A percentile compares a stretch with the other conserved stretches of the same genome.
phyloP scores from a whole-genome alignment of 1,140 invertebrate species.

The Zaprionus davidi region DNA sequence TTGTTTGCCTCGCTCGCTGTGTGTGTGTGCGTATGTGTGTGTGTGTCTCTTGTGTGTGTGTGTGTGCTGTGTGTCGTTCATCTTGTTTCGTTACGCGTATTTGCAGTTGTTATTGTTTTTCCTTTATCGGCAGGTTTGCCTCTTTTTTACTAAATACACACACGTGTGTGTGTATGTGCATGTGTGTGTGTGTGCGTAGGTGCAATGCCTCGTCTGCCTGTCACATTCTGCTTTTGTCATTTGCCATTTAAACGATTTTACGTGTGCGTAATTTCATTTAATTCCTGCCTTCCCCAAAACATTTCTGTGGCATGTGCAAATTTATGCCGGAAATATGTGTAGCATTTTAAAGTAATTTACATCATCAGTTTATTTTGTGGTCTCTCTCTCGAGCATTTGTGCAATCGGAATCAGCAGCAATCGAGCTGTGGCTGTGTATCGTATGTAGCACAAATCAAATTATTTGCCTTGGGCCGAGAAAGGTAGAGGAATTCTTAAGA shows the following conservation, averaged over 20 bases:
- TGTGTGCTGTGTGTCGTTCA: slow-evolving; percentile 38
- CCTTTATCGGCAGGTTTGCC: slow-evolving; percentile 15
- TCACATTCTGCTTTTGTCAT: slow-evolving; percentile 57
- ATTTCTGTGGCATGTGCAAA: slow-evolving; percentile 60
- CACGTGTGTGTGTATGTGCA: not conserved
- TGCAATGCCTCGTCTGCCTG: slow-evolving; percentile 6
- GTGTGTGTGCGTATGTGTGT: not conserved
- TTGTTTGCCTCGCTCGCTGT: slow-evolving; percentile 55
- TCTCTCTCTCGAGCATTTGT: slow-evolving; percentile 19
- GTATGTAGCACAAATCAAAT: not conserved
- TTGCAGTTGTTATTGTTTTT: slow-evolving; percentile 59
- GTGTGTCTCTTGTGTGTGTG: slow-evolving; percentile 18
- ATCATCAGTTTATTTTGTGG: slow-evolving; percentile 39
- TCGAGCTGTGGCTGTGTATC: not conserved
- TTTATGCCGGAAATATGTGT: slow-evolving; percentile 75
- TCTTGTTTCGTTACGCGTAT: slow-evolving; percentile 52
- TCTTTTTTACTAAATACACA: slow-evolving; percentile 27
- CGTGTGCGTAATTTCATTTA: slow-evolving; percentile 71
- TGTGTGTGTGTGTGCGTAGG: not conserved
- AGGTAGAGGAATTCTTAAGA: not conserved
- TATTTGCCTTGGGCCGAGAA: not conserved
- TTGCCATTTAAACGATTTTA: slow-evolving; percentile 65
- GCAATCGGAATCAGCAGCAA: not conserved
- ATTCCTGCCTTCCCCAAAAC: slow-evolving; percentile 45
- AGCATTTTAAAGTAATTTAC: slow-evolving; percentile 66